Percentiles rank a stretch among this genome's conserved stretches.
Evolutionary conservation across 2,888 invertebrate genomes (phyloP).

Genomic region (Callosobruchus maculatus): DNA sequence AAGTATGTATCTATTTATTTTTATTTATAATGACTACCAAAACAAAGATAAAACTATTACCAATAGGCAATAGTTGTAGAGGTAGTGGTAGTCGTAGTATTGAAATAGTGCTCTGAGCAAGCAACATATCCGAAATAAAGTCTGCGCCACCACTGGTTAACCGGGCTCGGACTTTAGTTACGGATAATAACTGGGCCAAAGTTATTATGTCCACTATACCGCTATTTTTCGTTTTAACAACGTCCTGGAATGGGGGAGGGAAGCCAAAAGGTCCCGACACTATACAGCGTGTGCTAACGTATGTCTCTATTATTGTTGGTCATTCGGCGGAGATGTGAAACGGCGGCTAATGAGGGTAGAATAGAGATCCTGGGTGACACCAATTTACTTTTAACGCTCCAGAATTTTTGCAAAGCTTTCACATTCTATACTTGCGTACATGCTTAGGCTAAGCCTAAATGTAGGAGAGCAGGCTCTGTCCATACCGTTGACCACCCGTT

Average conservation of each 20-base stretch:
- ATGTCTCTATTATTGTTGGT: neutral
- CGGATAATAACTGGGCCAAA: neutral
- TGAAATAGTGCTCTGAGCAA: no score
- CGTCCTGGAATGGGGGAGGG: neutral
- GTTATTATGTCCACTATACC: neutral
- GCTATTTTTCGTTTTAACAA: neutral
- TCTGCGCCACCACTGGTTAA: neutral
- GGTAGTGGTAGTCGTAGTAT: no score
- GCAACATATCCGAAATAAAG: no score
- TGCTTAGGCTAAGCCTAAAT: no score
- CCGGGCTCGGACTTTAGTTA: neutral
- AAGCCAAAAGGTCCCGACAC: neutral
- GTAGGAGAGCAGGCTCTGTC: no score
- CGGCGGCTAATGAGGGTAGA: neutral
- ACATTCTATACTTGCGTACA: no score
- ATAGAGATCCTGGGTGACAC: neutral
- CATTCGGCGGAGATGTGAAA: neutral
- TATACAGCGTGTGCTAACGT: neutral
- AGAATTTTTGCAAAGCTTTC: neutral
- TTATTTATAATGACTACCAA: no score
- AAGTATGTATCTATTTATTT: no score
- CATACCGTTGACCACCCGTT: no score
- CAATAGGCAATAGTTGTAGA: no score
- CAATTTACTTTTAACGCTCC: neutral
- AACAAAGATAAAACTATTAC: no score